Conservation (phyloP, 2,888 invertebrate species). For the Zaprionus lineosus region DNA sequence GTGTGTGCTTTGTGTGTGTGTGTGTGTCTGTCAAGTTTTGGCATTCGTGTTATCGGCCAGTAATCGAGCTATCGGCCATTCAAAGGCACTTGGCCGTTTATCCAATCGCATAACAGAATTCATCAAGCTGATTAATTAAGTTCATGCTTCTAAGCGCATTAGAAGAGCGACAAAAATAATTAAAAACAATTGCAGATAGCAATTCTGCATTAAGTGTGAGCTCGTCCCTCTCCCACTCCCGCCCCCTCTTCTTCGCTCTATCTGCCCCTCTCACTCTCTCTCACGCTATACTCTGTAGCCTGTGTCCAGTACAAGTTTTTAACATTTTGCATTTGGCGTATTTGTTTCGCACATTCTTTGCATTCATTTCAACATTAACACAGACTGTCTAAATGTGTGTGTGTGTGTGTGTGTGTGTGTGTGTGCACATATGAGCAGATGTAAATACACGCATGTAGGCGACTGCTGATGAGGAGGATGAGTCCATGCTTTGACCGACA, state of each 20-base stretch:
- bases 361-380: slow-evolving; percentile 46
- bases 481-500: slow-evolving; percentile 44
- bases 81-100: too few species aligned
- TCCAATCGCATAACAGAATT: too few species aligned
- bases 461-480: slow-evolving; percentile 36
- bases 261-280: not conserved
- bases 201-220: too few species aligned
- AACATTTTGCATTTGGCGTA: slow-evolving; percentile 28
- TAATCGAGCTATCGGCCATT: slow-evolving; percentile 17
- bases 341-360: slow-evolving; percentile 32
- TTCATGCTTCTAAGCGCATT: slow-evolving; percentile 48
- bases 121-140: slow-evolving; percentile 38
- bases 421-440: not conserved
- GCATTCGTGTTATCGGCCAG: too few species aligned
- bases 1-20: too few species aligned
- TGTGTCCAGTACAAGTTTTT: slow-evolving; percentile 29
- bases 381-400: slow-evolving; percentile 3
- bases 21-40: too few species aligned
- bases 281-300: not conserved
- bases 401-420: slow-evolving; percentile 7
- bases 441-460: slow-evolving; percentile 18
- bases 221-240: too few species aligned
- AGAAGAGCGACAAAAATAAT: slow-evolving; percentile 41
- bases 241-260: too few species aligned
- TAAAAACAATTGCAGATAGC: slow-evolving; percentile 57